Base-by-base conservation (phyloP, 35 echinoderm and acorn worm genomes). In the Lytechinus variegatus region DNA sequence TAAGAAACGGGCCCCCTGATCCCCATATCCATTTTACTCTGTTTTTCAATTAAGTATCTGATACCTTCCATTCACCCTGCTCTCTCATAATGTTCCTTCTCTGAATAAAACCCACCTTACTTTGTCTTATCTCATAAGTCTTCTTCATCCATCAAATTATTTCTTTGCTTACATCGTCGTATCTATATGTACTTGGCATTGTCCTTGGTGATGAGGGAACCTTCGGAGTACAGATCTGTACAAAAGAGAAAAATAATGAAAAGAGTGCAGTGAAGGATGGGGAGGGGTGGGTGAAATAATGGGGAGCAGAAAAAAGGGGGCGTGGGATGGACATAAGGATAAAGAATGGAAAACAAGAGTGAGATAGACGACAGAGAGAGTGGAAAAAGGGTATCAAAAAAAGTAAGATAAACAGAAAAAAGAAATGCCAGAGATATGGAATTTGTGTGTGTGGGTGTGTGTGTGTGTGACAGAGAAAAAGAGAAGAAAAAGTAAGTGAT, bases 351-450 rank as follows among this genome's bases (percentile, higher is more conserved):
- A 13, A 58, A 13, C 9, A 13, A 93, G 28, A 93, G 53, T 52
- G 28, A 93, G 91, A 93, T 8, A 93, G 52, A 6, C 1, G 91
- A 93, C 27, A 93, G 28, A 3, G 91, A 93, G 27, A 14, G 53
- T 28, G 86, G 6, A 9, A 87, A 16, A 3, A 9, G 9, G 86
- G 14, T 7, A 87, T 10, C 1, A 9, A 87, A 1, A 93, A 24
- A 93, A 93, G 28, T 0, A 52, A 56, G 27, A 56, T 24, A 52
- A 9, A 24, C 9, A 8, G 27, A 33, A 27, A 6, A 93, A 3
- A 61, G 94, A 95, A 60, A 61, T 3, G 27, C 16, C 86, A 95
- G 54, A 95, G 57, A 66, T 6, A 95, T 58, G 33, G 24, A 79
- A 19, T 33, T 11, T 33, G 27, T 33, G 27, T 33, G 27, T 33